Evolutionary conservation across 2,797 vertebrate species (phyloP), one percentile per base, ranked within the genome.

Genomic region (Babyrousa celebensis): DNA sequence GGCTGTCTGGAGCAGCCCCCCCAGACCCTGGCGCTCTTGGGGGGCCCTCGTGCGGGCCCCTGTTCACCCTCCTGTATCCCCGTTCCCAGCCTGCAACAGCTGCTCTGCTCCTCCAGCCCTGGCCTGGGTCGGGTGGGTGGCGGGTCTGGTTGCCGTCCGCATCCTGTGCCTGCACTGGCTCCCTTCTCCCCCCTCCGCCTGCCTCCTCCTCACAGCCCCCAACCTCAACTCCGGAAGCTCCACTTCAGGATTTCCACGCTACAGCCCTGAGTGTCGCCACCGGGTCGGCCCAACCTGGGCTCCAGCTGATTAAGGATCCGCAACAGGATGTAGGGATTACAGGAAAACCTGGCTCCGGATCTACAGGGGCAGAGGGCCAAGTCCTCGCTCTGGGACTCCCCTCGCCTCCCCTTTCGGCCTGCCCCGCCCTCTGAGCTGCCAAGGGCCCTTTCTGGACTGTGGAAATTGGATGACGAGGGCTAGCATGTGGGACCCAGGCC

Each of bases 321-420:
- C 98, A 98, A 98, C 98, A 99, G 99, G 99, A 99, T 99, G 98
- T 98, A 97, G 97, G 98, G 98, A 99, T 99, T 99, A 99, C 95
- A 97, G 97, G 95, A 98, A 98, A 98, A 98, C 98, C 98, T 98
- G 98, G 98, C 98, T 98, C 71, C 10, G 36, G 98, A 98, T 98
- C 98, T 98, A 60, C 85, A 29, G 94, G 97, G 98, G 98, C 98
- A 97, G 82, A 6, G 85, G 98, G 98, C 98, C 98, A 98, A 98
- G 92, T 2, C 70, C 96, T 85, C 88, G 95, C 92, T 95, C 74
- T 27, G 96, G 98, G 98, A 95, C 96, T 98, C 97, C 97, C 98
- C 97, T 77, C 40, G 90, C 91, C 71, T 93, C 88, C 29, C 92
- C 80, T 85, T 91, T 95, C 87, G 92, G 96, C 96, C 0, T 10